Base-by-base conservation (phyloP, 2,797 vertebrate species). In the Mycteria americana region DNA sequence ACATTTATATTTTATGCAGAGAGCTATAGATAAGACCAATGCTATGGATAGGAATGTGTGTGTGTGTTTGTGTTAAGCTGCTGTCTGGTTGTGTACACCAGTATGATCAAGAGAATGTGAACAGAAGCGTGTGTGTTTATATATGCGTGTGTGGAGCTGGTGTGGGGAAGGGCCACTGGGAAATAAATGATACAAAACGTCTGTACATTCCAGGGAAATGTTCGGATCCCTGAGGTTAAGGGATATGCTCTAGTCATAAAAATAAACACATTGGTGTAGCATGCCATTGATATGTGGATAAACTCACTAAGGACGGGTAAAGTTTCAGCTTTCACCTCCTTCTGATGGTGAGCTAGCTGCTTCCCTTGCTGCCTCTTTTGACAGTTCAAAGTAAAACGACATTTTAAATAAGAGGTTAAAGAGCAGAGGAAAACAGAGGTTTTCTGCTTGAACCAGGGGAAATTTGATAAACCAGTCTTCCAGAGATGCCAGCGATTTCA, bases 331-430 rank as follows among this genome's bases (percentile, higher is more conserved):
- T 97, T 97, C 77, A 23, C 88, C 93, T 88, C 87, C 85, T 94
- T 95, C 89, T 95, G 94, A 93, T 93, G 92, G 92, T 69, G 92
- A 97, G 85, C 95, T 85, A 81, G 94, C 84, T 68, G 95, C 93
- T 97, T 96, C 95, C 67, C 93, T 97, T 4, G 0, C 93, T 95
- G 88, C 91, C 95, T 95, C 88, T 96, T 95, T 73, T 94, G 96
- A 91, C 97, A 92, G 96, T 97, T 98, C 97, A 96, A 97, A 98
- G 95, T 89, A 82, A 97, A 97, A 97, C 83, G 95, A 93, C 95
- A 83, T 97, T 97, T 97, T 96, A 96, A 97, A 95, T 97, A 80
- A 54, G 94, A 97, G 97, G 97, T 97, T 96, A 88, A 96, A 97
- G 97, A 97, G 97, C 95, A 95, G 84, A 88, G 53, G 83, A 96